Base-by-base conservation (phyloP, 2,113 vertebrate species). In the Oenanthe melanoleuca region DNA sequence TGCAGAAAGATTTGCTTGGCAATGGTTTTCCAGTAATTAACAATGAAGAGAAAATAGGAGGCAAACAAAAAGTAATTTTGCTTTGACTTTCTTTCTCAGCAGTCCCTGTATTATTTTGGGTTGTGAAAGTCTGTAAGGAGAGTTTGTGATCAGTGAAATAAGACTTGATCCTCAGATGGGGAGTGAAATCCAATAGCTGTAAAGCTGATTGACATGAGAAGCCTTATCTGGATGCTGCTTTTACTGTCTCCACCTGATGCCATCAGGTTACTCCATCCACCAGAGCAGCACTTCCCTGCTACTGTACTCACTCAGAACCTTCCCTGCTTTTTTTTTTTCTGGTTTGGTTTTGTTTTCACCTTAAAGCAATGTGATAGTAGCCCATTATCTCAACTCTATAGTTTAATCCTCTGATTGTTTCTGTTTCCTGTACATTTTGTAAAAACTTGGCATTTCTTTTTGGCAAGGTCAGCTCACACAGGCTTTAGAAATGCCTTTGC, bases 311-410 rank as follows among this genome's bases (percentile, higher is more conserved):
- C 40, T 50, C 44, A 11, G 59, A 92, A 67, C 26, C 57, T 88
- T 93, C 47, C 72, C 44, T 94, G 60, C 78, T 69, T 69, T 49
- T 86, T 70, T 70, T 95, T 86, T 88, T 52, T 50, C 71, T 88
- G 37, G 9, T 63, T 63, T 45, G 28, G 5, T 42, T 42, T 42
- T 20, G n/a, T 74, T 53, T 69, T 33, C 44, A 44, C 26, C 13
- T 44, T 50, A 22, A 3, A 78, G 34, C 16, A 38, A 7, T 65
- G 80, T 70, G 57, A 57, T n/a, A 20, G 20, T 12, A 64, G 42
- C 55, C 29, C 5, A 5, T 82, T 50, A 37, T 44, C n/a, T 86
- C 75, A 89, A 20, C 21, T 9, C 38, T 69, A 5, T 12, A 17
- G 22, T 49, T 67, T 18, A 95, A 53, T 80, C 53, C 38, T 77